Evolutionary conservation across 2,113 vertebrate species (phyloP).

Genomic region (Electrona antarctica): DNA sequence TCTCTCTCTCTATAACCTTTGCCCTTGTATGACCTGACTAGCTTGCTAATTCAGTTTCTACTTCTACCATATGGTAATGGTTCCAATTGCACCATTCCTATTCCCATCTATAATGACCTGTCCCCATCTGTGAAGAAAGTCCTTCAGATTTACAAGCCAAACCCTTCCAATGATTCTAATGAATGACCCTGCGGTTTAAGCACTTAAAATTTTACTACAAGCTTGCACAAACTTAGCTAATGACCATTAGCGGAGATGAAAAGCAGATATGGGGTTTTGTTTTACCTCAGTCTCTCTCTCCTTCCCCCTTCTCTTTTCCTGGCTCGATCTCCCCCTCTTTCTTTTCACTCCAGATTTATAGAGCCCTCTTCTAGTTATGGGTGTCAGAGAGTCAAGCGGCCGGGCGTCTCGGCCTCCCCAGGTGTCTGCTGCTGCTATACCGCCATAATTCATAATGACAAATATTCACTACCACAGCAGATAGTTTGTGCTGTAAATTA

Average conservation of each 20-base stretch:
- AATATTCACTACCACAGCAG: not conserved
- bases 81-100: slow-evolving; percentile 54
- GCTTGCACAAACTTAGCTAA: slow-evolving; percentile 50
- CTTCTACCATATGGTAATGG: slow-evolving; percentile 73
- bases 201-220: slow-evolving; percentile 57
- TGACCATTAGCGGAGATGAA: slow-evolving; percentile 61
- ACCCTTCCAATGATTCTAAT: slow-evolving; percentile 52
- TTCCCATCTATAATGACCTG: slow-evolving; percentile 67
- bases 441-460: slow-evolving; percentile 1
- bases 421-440: not conserved
- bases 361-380: slow-evolving; percentile 18
- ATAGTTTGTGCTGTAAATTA: not conserved
- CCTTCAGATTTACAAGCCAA: slow-evolving; percentile 69
- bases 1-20: slow-evolving; percentile 28
- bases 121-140: slow-evolving; percentile 59
- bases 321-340: slow-evolving; percentile 3
- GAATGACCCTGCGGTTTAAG: slow-evolving; percentile 62
- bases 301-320: slow-evolving; percentile 16
- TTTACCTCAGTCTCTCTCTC: slow-evolving; percentile 53
- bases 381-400: slow-evolving; percentile 37
- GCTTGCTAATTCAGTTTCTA: slow-evolving; percentile 68
- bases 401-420: not conserved
- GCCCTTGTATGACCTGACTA: slow-evolving; percentile 58
- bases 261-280: slow-evolving; percentile 67
- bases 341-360: slow-evolving; percentile 30